A percentile compares a stretch with the other conserved stretches of the same genome.
Conservation (phyloP, 2,888 invertebrate genomes). For the Trissolcus japonicus region DNA sequence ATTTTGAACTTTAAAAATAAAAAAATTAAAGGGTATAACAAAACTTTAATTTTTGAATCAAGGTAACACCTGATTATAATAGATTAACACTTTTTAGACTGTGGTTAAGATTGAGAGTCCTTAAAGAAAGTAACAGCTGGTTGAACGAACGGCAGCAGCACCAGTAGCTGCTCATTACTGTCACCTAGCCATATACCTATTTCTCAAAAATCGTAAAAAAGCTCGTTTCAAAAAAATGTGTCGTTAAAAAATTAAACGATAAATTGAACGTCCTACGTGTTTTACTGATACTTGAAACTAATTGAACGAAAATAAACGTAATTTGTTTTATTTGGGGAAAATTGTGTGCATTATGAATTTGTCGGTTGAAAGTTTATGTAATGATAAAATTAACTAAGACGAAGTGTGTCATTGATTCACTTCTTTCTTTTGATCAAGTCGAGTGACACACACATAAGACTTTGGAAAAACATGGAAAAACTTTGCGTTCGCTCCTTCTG, state of each 20-base stretch:
- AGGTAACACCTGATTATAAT: slow-evolving; percentile 46
- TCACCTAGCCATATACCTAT: slow-evolving; percentile 61
- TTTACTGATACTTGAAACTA: not conserved
- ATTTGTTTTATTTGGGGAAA: not conserved
- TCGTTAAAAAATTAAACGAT: slow-evolving; percentile 1
- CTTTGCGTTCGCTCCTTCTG: slow-evolving; percentile 25
- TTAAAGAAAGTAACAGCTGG: slow-evolving; percentile 68
- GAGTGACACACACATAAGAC: slow-evolving; percentile 17
- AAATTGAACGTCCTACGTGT: too few relatives aligned
- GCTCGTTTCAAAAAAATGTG: slow-evolving; percentile 41
- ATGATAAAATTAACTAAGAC: not conserved
- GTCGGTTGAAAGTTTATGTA: too few relatives aligned
- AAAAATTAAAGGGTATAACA: too few relatives aligned
- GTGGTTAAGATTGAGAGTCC: slow-evolving; percentile 59
- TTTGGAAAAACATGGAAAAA: slow-evolving; percentile 28
- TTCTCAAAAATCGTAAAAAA: slow-evolving; percentile 32
- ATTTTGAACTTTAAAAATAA: too few relatives aligned
- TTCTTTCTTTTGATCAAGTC: slow-evolving; percentile 22
- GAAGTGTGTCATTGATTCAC: slow-evolving; percentile 11
- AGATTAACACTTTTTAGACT: slow-evolving; percentile 49
- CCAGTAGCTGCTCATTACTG: slow-evolving; percentile 64
- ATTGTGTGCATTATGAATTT: not conserved
- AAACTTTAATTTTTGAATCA: not conserved
- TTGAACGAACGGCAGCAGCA: slow-evolving; percentile 61
- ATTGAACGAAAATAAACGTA: not conserved